Evolutionary conservation across 2,797 vertebrate genomes (phyloP).

Genomic region (Anolis apletophallus): DNA sequence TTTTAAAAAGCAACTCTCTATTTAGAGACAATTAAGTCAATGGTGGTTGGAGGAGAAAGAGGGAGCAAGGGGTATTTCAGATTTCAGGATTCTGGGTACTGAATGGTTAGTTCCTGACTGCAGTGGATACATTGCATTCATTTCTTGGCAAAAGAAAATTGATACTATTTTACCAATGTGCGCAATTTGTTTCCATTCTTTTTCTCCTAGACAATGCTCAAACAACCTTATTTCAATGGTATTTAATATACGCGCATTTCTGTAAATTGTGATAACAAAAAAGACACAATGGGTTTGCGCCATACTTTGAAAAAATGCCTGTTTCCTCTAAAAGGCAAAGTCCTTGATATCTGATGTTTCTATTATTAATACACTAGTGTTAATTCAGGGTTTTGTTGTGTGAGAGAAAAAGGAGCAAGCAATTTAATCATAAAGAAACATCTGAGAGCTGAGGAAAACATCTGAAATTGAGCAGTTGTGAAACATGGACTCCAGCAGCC

Average conservation of each 20-base stretch:
- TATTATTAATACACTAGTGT: constrained; percentile 28
- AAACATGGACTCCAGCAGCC: neutral
- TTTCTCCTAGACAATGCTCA: constrained; percentile 16
- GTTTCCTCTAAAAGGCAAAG: constrained; percentile 37
- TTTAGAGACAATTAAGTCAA: no score
- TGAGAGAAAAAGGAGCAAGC: constrained; percentile 8
- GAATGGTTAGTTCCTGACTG: no score
- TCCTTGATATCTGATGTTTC: constrained; percentile 35
- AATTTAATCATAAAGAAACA: constrained; percentile 31
- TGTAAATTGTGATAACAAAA: neutral
- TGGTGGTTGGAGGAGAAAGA: no score
- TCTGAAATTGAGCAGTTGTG: neutral
- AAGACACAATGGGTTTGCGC: constrained; percentile 16
- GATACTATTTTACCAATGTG: neutral
- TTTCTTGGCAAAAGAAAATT: neutral
- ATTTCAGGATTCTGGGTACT: no score
- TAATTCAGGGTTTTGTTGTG: neutral
- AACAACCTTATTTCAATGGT: neutral
- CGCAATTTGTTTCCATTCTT: neutral
- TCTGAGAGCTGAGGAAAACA: constrained; percentile 2
- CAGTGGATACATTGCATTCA: neutral
- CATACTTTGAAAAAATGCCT: constrained; percentile 20
- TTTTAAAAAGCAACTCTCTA: no score
- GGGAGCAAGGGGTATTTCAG: no score
- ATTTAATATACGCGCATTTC: constrained; percentile 7